Percentiles rank a stretch among this genome's conserved stretches.
Conservation (phyloP, 2,113 vertebrate species). For the Connochaetes taurinus region DNA sequence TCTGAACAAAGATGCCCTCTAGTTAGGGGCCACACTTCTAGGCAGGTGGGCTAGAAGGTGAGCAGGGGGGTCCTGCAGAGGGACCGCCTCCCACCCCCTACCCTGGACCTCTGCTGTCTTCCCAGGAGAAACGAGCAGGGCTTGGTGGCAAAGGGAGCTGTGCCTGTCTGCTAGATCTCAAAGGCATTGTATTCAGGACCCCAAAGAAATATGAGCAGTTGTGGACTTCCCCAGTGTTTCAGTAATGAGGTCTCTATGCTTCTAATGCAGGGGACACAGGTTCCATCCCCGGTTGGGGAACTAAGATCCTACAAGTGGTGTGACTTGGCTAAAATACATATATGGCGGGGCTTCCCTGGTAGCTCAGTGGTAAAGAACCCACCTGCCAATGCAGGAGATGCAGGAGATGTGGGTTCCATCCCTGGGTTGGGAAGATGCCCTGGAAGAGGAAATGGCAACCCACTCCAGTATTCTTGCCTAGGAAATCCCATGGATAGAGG, state of each 20-base stretch:
- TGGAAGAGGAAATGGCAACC: background rate
- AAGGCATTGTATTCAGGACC: background rate
- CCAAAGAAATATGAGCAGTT: background rate
- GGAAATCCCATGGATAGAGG: background rate
- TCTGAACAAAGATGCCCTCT: background rate
- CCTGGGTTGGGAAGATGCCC: background rate
- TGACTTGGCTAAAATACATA: background rate
- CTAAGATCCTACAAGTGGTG: background rate
- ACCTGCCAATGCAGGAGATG: background rate
- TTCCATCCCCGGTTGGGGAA: background rate
- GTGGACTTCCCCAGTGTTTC: background rate
- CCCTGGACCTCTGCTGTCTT: background rate
- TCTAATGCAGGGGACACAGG: background rate
- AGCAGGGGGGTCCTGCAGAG: background rate
- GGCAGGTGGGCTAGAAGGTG: background rate
- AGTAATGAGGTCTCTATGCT: background rate
- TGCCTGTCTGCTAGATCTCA: background rate
- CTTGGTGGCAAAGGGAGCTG: background rate
- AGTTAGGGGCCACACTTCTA: background rate
- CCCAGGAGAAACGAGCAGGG: background rate
- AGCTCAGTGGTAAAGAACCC: background rate
- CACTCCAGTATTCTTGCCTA: background rate
- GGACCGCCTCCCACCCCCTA: fast-evolving
- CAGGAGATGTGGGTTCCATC: background rate
- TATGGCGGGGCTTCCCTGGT: background rate